Conservation (phyloP, 53 echinoderm and acorn worm species). For the Apostichopus leukothele region DNA sequence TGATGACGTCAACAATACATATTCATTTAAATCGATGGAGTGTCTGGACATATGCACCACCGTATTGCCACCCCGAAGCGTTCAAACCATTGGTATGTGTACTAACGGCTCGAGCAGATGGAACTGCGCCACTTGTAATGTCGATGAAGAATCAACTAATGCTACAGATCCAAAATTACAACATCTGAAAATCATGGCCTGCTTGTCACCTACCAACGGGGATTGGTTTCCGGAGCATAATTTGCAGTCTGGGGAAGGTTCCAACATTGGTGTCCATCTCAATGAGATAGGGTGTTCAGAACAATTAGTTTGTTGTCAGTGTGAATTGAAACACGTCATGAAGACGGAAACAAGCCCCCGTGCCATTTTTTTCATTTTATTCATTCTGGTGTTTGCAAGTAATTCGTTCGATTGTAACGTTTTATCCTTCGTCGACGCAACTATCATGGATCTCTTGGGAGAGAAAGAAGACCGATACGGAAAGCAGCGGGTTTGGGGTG, state of each 20-base stretch:
- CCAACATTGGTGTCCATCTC: neutral
- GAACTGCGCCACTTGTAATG: neutral
- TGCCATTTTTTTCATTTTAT: slow-evolving; percentile 37
- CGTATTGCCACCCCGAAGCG: neutral
- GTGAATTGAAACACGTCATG: slow-evolving; percentile 3
- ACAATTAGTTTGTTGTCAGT: slow-evolving; percentile 16
- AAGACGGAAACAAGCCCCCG: slow-evolving; percentile 18
- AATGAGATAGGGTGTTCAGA: neutral
- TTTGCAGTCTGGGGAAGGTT: neutral
- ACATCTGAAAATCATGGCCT: neutral
- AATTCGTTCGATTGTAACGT: slow-evolving; percentile 58
- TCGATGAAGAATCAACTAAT: neutral
- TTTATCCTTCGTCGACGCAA: slow-evolving; percentile 49
- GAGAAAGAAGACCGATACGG: slow-evolving; percentile 58
- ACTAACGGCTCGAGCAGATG: neutral
- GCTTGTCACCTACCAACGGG: neutral
- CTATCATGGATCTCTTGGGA: slow-evolving; percentile 56
- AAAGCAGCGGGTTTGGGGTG: slow-evolving; percentile 85
- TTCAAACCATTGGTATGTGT: neutral
- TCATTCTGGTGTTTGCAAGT: slow-evolving; percentile 28
- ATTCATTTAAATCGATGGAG: neutral
- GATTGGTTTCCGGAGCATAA: neutral
- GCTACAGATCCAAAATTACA: neutral
- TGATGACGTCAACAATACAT: neutral
- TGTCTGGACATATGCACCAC: neutral